Base-by-base conservation (phyloP, 2,797 vertebrate genomes). In the Molossus alvarezi region DNA sequence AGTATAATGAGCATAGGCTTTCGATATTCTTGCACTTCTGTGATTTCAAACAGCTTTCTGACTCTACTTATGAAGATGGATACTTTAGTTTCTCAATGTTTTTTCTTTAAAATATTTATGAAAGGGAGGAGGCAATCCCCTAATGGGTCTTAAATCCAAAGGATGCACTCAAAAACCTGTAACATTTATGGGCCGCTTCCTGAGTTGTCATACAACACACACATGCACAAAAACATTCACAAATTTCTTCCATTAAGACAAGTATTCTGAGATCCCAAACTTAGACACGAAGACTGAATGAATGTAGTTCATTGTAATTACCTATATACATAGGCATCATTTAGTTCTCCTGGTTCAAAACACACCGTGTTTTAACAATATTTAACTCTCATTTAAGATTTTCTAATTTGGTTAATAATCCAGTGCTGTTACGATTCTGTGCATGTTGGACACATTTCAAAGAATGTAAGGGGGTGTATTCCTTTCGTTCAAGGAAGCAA, bases 391-490 rank as follows among this genome's bases (percentile, higher is more conserved):
- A 90, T 95, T 97, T 95, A 95, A 94, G 58, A 51, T 62, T 94
- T 60, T 95, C 94, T 95, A 75, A n/a, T 95, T 95, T 57, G 2
- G 5, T 67, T 29, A 45, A 17, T 96, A 91, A 55, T 29, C 85
- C 82, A 88, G n/a, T 45, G 69, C 55, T 96, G 88, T 95, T 97
- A 90, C 90, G 95, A 92, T 97, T 97, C 89, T 76, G 58, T 93
- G 10, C 53, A 37, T 97, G 91, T 94, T 97, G 93, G 97, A 98
- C 92, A 90, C 79, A 88, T 98, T 98, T 98, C 93, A 96, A 96
- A 98, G 97, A 97, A 97, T 96, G 94, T 81, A 97, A 98, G 93
- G 96, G 96, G 57, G 60, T 90, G 97, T 96, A 91, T 85, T 29
- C 86, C 94, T 92, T 93, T 98, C 87, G 72, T 81, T 83, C 88